Evolutionary conservation across 2,888 invertebrate species (phyloP).

Genomic region (Leptarthrus brevirostris): DNA sequence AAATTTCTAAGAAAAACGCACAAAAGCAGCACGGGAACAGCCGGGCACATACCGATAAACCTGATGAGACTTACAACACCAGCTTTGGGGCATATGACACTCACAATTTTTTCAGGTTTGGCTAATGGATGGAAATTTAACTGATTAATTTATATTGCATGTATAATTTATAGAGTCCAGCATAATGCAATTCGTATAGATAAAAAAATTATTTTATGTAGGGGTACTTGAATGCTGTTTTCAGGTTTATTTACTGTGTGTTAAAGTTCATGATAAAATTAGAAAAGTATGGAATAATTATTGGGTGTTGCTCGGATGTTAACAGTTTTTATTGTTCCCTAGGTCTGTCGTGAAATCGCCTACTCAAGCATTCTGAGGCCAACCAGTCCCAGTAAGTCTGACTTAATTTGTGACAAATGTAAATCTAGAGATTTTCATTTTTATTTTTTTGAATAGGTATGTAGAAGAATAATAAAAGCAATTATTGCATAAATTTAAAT

Average conservation of each 20-base stretch:
- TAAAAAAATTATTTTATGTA: background rate
- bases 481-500: background rate
- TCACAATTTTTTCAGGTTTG: background rate
- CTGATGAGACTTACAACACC: constrained; percentile 24
- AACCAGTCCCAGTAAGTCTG: constrained; percentile 1
- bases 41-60: constrained; percentile 3
- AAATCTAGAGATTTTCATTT: background rate
- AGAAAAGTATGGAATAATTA: background rate
- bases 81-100: constrained; percentile 23
- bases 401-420: background rate
- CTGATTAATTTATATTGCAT: too few species aligned
- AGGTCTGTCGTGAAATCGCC: background rate
- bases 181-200: too few species aligned
- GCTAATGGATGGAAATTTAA: constrained; percentile 21
- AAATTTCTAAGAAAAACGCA: constrained; percentile 43
- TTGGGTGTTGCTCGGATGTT: constrained; percentile 6
- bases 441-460: background rate
- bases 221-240: background rate
- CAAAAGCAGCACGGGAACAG: constrained; percentile 22
- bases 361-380: constrained; percentile 26
- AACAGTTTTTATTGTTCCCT: constrained; percentile 1
- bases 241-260: background rate
- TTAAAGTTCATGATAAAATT: constrained; percentile 13
- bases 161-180: too few species aligned
- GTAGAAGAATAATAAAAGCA: constrained; percentile 18